These are phyloP conservation scores for Atta cephalotes DNA, from an alignment of 1,140 invertebrate genomes.

Conservation along the genomic window DNA sequence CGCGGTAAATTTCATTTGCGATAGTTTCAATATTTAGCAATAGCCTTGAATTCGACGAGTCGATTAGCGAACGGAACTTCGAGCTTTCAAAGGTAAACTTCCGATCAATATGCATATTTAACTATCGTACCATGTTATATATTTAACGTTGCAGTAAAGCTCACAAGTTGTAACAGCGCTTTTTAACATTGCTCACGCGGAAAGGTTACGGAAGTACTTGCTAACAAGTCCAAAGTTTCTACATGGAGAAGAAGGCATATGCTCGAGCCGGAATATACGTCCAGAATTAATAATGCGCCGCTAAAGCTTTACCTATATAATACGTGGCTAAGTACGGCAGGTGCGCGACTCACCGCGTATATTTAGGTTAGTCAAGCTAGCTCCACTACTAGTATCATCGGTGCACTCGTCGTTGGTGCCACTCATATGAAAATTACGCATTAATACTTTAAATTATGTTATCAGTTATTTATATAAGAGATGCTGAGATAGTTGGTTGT, in stretches of 20 bases:
- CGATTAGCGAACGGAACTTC: background rate
- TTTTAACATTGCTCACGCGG: conserved; percentile 55
- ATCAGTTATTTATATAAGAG: conserved; percentile 64
- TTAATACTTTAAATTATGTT: conserved; percentile 66
- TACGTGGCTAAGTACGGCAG: conserved; percentile 63
- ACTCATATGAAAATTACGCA: conserved; percentile 62
- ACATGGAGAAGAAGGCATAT: conserved; percentile 8
- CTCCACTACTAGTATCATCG: conserved; percentile 7
- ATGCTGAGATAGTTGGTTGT: background rate
- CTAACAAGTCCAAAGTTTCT: conserved; percentile 60
- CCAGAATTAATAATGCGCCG: conserved; percentile 70
- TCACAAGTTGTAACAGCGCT: conserved; percentile 51
- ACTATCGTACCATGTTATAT: conserved; percentile 20
- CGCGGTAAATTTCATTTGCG: background rate
- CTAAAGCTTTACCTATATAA: conserved; percentile 66
- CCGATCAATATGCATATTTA: conserved; percentile 48
- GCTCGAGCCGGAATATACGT: conserved; percentile 46
- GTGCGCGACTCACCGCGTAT: conserved; percentile 57
- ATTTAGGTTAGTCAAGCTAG: conserved; percentile 62
- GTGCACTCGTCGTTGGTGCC: conserved; percentile 12
- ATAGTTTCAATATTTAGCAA: background rate
- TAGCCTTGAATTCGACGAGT: conserved; percentile 3
- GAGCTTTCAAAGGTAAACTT: conserved; percentile 25
- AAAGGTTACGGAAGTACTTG: conserved; percentile 63
- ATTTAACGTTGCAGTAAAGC: conserved; percentile 31